Base-by-base conservation (phyloP, 2,113 vertebrate genomes). In the Seriola dumerili region DNA sequence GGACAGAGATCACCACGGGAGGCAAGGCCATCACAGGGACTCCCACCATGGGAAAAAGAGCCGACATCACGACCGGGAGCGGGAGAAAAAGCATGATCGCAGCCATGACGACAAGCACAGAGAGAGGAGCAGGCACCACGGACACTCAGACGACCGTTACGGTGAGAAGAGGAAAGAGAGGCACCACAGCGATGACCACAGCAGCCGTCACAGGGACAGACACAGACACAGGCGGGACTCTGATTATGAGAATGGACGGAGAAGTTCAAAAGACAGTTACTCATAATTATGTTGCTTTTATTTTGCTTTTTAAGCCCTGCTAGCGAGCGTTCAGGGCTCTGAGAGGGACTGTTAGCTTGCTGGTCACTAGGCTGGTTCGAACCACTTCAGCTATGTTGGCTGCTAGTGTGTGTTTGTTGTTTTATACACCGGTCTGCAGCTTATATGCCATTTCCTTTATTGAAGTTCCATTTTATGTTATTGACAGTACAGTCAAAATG, bases 31-130 rank as follows among this genome's bases (percentile, higher is more conserved):
- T 88, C 95, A 96, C 91, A 96, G 94, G 81, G 97, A 97, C 61
- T 92, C 96, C 1, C 96, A 97, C 81, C 96, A 96, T 16, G 92
- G 95, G 78, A 97, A 96, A 87, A 98, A 97, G 89, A 96, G 97
- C 74, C 93, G 95, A 40, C 95, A 95, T 62, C 91, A 97, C 3
- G 97, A 96, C 77, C 91, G 95, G 72, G 95, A 96, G 67, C 93
- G 94, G 87, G 97, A 97, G 38, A 94, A 92, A 76, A 91, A 93
- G 85, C 74, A 88, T 1, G 89, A 94, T 0, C 89, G 88, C n/a
- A 75, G 83, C 85, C 21, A 89, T 1, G 93, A 92, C 2, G 85
- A 91, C 29, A 94, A 93, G 76, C 55, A 95, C 84, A 96, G 95
- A 54, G 96, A 96, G 79, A 86, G 83, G 70, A 88, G 81, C 88